A percentile compares a stretch with the other conserved stretches of the same genome.
Conservation (phyloP, 2,888 invertebrate genomes). For the Byasa hedistus region DNA sequence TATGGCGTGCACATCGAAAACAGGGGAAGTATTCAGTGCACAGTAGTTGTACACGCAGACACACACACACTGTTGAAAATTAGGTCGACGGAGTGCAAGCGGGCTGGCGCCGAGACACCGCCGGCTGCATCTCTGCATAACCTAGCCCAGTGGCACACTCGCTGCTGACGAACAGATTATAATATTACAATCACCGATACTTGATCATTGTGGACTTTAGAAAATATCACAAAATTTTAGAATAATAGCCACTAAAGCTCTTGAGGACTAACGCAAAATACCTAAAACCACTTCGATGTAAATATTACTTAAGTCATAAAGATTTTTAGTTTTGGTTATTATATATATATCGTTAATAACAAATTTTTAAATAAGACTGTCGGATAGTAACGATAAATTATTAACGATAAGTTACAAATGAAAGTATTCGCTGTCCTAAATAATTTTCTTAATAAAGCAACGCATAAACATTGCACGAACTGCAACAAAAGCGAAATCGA, state of each 20-base stretch:
- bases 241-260: too few species aligned
- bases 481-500: conserved; percentile 7
- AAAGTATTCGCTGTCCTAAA: not conserved
- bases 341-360: too few species aligned
- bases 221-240: not conserved
- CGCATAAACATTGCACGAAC: not conserved
- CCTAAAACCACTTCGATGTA: too few species aligned
- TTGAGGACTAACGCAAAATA: too few species aligned
- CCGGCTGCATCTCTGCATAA: not conserved
- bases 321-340: too few species aligned
- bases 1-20: conserved; percentile 8
- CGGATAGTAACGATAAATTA: not conserved
- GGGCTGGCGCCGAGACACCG: conserved; percentile 49
- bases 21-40: conserved; percentile 14
- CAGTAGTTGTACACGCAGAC: conserved; percentile 29
- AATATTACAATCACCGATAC: not conserved
- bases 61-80: conserved; percentile 50
- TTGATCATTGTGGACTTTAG: not conserved
- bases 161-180: not conserved
- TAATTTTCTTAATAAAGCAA: not conserved
- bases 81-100: conserved; percentile 49
- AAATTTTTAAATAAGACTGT: not conserved
- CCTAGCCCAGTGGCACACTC: not conserved
- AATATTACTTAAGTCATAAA: too few species aligned
- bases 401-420: not conserved